These are phyloP conservation scores for Bubo blakistoni DNA, from an alignment of 2,113 vertebrate genomes.

Conservation along the genomic window DNA sequence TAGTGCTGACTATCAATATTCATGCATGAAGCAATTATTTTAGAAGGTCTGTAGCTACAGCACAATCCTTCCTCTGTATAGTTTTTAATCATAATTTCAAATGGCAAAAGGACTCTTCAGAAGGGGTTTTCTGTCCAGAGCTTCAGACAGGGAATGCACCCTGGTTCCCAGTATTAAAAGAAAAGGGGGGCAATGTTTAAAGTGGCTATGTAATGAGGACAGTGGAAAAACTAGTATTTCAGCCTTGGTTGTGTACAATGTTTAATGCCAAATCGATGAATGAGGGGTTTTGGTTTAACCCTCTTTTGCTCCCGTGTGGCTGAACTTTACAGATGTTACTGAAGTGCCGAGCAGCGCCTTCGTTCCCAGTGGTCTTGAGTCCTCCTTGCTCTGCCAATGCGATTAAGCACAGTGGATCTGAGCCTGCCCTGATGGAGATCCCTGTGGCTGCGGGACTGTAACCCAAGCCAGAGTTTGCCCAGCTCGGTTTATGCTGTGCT, in stretches of 20 bases:
- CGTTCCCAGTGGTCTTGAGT: neutral
- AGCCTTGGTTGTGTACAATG: neutral
- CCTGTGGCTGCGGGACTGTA: rapidly evolving
- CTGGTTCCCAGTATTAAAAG: neutral
- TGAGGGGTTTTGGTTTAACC: neutral
- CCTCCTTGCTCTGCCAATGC: neutral
- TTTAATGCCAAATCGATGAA: neutral
- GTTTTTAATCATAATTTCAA: neutral
- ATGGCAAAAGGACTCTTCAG: neutral
- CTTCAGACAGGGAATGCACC: neutral
- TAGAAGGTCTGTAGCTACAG: neutral
- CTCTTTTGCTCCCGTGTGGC: neutral
- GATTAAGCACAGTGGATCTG: neutral
- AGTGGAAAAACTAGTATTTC: neutral
- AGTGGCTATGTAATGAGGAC: neutral
- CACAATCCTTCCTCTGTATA: neutral
- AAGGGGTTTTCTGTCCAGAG: neutral
- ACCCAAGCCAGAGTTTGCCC: neutral
- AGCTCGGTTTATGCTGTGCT: neutral
- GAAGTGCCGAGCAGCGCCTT: neutral
- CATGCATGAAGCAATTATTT: neutral
- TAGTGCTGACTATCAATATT: neutral
- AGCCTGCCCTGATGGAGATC: neutral
- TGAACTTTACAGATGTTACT: neutral
- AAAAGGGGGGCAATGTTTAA: neutral